A percentile compares a stretch with the other conserved stretches of the same genome.
These are phyloP conservation scores for Petrocephalus sullivani DNA, from an alignment of 2,797 vertebrate genomes.

Conservation along the genomic window DNA sequence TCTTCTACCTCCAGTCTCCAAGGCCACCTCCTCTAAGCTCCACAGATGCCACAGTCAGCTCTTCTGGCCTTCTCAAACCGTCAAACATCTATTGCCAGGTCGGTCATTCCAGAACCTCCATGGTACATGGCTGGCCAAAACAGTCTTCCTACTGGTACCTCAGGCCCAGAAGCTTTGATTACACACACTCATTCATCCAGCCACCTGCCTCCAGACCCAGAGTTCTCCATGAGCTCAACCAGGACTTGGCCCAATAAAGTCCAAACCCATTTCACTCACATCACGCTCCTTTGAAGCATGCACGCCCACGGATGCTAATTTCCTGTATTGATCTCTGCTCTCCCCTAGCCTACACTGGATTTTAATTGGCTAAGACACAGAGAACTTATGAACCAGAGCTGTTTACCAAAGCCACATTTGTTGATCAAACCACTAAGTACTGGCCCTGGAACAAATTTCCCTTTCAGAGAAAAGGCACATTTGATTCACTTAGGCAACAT, in stretches of 20 bases:
- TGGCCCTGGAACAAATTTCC: slow-evolving; percentile 11
- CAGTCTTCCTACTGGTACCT: neutral
- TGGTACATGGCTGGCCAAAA: neutral
- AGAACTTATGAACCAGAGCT: slow-evolving; percentile 20
- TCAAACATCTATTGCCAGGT: neutral
- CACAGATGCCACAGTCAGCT: neutral
- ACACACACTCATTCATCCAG: neutral
- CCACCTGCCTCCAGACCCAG: neutral
- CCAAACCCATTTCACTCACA: slow-evolving; percentile 17
- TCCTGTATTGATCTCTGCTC: slow-evolving; percentile 23
- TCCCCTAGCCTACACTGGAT: slow-evolving; percentile 6
- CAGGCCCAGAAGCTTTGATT: neutral
- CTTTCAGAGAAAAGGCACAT: slow-evolving; percentile 22
- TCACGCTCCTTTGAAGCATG: slow-evolving; percentile 12
- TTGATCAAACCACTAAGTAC: neutral
- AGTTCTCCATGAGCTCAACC: neutral
- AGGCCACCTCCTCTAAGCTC: neutral
- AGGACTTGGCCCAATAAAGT: slow-evolving; percentile 12
- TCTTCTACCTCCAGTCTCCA: neutral
- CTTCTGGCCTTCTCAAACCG: neutral
- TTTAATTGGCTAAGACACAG: slow-evolving; percentile 28
- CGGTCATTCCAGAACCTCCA: neutral
- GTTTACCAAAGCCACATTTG: slow-evolving; percentile 23
- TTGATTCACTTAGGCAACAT: slow-evolving; percentile 30
- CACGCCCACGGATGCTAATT: slow-evolving; percentile 15